These are phyloP conservation scores for Lerista edwardsae DNA, from an alignment of 2,797 vertebrate genomes.

Conservation along the genomic window DNA sequence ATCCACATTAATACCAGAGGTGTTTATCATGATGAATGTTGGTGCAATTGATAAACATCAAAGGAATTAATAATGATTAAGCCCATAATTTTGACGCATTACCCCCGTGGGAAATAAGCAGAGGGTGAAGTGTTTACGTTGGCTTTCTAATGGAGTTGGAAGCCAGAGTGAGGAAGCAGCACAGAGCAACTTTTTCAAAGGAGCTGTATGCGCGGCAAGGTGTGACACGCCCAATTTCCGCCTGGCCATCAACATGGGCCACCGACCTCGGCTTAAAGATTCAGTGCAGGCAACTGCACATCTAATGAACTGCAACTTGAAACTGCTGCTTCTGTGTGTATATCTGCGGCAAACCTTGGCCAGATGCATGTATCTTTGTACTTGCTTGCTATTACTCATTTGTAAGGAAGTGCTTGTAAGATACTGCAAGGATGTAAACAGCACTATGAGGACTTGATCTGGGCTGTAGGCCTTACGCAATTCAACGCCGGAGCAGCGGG, in stretches of 20 bases:
- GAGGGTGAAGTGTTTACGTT: conserved; percentile 17
- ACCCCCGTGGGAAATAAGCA: conserved; percentile 35
- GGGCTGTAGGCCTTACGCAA: not conserved
- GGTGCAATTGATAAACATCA: conserved; percentile 54
- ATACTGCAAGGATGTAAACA: not conserved
- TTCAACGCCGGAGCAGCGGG: not conserved
- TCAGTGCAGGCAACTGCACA: not conserved
- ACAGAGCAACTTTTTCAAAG: not conserved
- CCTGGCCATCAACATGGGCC: not conserved
- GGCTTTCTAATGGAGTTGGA: conserved; percentile 48
- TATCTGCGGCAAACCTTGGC: not conserved
- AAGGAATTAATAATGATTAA: conserved; percentile 58
- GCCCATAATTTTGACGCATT: conserved; percentile 55
- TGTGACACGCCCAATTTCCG: conserved; percentile 21
- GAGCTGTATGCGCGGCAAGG: not conserved
- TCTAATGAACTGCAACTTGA: conserved; percentile 6
- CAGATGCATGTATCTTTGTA: not conserved
- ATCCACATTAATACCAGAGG: conserved; percentile 44
- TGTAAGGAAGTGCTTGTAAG: not conserved
- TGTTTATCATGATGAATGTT: conserved; percentile 62
- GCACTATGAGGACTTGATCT: not conserved
- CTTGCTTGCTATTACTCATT: conserved; percentile 12
- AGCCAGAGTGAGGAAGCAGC: conserved; percentile 22
- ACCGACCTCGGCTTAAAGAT: conserved; percentile 18
- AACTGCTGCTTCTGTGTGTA: not conserved